A percentile compares a stretch with the other conserved stretches of the same genome.
phyloP scores from a whole-genome alignment of 2,888 invertebrate genomes.

The Chymomyza procnemis region DNA sequence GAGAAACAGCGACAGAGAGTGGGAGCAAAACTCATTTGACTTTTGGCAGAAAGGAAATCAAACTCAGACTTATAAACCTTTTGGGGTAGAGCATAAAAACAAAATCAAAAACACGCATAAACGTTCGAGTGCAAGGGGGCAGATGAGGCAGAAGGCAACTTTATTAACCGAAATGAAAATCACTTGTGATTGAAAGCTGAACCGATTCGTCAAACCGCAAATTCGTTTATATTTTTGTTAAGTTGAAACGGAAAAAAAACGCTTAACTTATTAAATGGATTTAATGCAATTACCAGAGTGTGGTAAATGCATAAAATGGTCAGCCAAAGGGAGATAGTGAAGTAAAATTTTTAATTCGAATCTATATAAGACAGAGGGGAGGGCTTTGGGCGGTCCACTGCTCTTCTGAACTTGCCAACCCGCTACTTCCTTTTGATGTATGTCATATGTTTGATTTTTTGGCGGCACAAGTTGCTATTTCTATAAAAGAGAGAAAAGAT shows the following conservation, averaged over 20 bases:
- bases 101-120: constrained; percentile 20
- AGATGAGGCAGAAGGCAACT: neutral
- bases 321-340: no score
- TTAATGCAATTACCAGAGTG: neutral
- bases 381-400: no score
- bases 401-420: no score
- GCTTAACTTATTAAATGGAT: neutral
- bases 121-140: constrained; percentile 7
- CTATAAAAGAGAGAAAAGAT: no score
- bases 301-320: no score
- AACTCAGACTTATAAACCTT: neutral
- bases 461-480: no score
- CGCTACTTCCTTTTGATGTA: no score
- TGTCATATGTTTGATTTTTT: no score
- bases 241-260: neutral
- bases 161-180: constrained; percentile 53
- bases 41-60: constrained; percentile 6
- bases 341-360: no score
- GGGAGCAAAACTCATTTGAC: constrained; percentile 13
- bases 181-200: neutral
- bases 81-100: neutral
- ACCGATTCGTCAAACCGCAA: neutral
- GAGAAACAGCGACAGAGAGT: no score
- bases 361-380: no score
- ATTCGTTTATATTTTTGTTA: neutral